A percentile compares a stretch with the other conserved stretches of the same genome.
phyloP scores from a whole-genome alignment of 2,888 invertebrate species.

The Serrognathus titanus region DNA sequence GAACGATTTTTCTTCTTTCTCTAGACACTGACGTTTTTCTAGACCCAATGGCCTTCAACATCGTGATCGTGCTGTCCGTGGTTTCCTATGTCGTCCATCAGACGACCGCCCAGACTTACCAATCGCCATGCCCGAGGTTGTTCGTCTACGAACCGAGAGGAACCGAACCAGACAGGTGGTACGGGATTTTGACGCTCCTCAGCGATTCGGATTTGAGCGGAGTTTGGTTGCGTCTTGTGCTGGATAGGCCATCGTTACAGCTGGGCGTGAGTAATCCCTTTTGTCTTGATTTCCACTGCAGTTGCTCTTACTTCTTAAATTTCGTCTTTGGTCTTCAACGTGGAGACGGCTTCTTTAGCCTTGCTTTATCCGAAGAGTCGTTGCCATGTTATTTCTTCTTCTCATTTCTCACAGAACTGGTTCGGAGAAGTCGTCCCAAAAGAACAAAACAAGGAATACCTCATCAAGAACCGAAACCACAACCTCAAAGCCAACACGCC shows the following conservation, averaged over 20 bases:
- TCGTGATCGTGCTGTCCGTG: background rate
- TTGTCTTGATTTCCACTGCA: no score
- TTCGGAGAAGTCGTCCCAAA: conserved; percentile 56
- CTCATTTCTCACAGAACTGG: conserved; percentile 47
- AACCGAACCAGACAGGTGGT: conserved; percentile 58
- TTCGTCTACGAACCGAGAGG: conserved; percentile 56
- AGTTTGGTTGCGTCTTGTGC: conserved; percentile 56
- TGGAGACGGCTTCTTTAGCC: no score
- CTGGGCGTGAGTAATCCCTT: conserved; percentile 13
- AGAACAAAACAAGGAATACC: conserved; percentile 57
- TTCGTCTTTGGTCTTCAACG: no score
- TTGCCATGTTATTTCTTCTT: no score
- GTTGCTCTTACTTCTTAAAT: no score
- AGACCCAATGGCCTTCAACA: background rate
- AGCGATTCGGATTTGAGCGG: conserved; percentile 56
- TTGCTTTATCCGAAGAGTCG: no score
- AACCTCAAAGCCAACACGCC: conserved; percentile 57
- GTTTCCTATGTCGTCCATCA: background rate
- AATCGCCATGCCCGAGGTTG: conserved; percentile 57
- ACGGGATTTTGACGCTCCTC: conserved; percentile 57
- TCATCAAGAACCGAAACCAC: conserved; percentile 57
- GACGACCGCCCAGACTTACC: conserved; percentile 3
- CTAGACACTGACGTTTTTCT: no score
- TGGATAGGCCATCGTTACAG: conserved; percentile 46
- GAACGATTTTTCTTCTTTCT: no score